phyloP scores from a whole-genome alignment of 2,797 vertebrate species.

The Enteromius mattozi region DNA sequence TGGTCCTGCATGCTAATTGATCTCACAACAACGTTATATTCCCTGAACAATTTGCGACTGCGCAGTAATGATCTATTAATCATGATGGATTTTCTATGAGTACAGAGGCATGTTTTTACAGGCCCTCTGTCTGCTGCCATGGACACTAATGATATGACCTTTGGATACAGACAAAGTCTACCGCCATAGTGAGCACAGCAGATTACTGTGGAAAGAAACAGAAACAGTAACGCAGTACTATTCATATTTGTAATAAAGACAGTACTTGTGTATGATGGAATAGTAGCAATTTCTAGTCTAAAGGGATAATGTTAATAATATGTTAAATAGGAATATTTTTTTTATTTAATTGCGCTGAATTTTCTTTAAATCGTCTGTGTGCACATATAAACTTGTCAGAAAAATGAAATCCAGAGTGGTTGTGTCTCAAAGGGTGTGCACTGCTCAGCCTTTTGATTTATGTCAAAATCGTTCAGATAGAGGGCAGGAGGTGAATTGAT shows the following conservation, averaged over 20 bases:
- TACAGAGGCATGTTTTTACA: conserved; percentile 66
- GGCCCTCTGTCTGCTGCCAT: conserved; percentile 66
- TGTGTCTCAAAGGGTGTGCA: conserved; percentile 65
- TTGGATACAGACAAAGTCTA: conserved; percentile 53
- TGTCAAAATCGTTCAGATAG: conserved; percentile 64
- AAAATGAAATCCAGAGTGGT: conserved; percentile 47
- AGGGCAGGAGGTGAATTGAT: conserved; percentile 75
- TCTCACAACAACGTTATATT: conserved; percentile 69
- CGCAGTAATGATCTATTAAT: conserved; percentile 72
- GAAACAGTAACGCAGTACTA: neutral
- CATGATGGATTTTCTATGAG: conserved; percentile 74
- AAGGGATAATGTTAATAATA: neutral
- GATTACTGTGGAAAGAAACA: neutral
- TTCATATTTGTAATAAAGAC: neutral
- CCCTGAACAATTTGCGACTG: conserved; percentile 61
- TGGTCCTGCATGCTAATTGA: conserved; percentile 67
- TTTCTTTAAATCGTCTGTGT: neutral
- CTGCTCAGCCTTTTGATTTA: conserved; percentile 71
- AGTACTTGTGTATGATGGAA: neutral
- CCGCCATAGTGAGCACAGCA: conserved; percentile 42
- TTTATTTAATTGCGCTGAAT: neutral
- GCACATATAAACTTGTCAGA: conserved; percentile 57
- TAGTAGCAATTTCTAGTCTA: neutral
- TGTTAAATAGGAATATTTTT: neutral
- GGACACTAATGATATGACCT: conserved; percentile 68